A percentile compares a stretch with the other conserved stretches of the same genome.
These are phyloP conservation scores for Emydura subglobosa DNA, from an alignment of 2,113 vertebrate genomes.

Conservation along the genomic window DNA sequence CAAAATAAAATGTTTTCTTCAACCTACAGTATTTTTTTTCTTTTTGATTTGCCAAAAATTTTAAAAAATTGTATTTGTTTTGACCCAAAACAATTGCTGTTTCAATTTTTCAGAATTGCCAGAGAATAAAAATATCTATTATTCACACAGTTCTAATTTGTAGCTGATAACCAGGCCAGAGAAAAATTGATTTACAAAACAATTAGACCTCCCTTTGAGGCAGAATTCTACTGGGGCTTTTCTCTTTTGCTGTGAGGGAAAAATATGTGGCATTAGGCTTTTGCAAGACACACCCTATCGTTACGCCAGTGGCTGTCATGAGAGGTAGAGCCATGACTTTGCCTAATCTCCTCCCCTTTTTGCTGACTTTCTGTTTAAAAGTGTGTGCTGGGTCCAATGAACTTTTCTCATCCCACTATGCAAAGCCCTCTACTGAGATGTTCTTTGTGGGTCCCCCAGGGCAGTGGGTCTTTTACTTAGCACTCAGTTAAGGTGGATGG, in stretches of 20 bases:
- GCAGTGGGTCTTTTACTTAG: background rate
- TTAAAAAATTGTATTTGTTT: too few species aligned
- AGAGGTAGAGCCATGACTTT: background rate
- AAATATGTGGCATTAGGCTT: background rate
- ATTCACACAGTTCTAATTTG: too few species aligned
- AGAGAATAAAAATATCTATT: too few species aligned
- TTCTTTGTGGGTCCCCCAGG: background rate
- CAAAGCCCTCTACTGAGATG: background rate
- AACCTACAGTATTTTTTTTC: too few species aligned
- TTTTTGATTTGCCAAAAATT: too few species aligned
- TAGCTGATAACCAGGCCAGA: too few species aligned
- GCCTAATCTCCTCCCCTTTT: background rate
- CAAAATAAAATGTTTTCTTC: too few species aligned
- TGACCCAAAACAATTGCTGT: too few species aligned
- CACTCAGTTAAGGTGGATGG: too few species aligned
- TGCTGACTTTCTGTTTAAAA: background rate
- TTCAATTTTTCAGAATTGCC: too few species aligned
- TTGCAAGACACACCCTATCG: background rate
- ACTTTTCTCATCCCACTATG: background rate
- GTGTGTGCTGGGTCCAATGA: background rate
- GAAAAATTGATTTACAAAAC: too few species aligned
- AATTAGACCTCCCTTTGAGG: background rate
- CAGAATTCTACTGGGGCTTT: background rate
- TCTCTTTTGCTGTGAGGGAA: background rate
- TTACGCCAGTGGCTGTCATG: background rate